These are phyloP conservation scores for Bembecia ichneumoniformis DNA, from an alignment of 2,888 invertebrate genomes.

Conservation along the genomic window DNA sequence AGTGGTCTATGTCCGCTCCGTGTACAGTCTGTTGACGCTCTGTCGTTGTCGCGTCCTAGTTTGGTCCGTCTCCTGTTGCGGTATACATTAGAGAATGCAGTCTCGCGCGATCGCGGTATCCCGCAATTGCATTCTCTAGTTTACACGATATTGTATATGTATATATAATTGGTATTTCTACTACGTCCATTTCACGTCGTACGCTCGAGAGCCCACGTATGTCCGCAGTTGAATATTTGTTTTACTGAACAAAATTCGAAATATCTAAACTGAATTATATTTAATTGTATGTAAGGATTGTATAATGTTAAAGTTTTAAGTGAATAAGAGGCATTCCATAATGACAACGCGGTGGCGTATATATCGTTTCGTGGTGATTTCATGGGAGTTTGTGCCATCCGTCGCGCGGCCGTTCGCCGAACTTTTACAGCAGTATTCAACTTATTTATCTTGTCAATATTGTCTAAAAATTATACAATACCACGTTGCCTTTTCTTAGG, in stretches of 20 bases:
- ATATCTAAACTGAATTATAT: conserved; percentile 27
- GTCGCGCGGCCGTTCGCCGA: conserved; percentile 21
- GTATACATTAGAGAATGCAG: too few species aligned
- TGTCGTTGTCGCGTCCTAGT: too few species aligned
- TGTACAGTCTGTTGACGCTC: too few species aligned
- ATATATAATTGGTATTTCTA: too few species aligned
- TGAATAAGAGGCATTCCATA: conserved; percentile 67
- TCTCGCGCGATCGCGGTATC: too few species aligned
- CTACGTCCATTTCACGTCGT: too few species aligned
- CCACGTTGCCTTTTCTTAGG: conserved; percentile 72
- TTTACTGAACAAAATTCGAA: conserved; percentile 44
- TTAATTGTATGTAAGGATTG: conserved; percentile 50
- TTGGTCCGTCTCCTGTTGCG: too few species aligned
- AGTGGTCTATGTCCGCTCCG: too few species aligned
- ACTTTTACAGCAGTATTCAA: conserved; percentile 25
- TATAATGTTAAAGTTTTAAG: conserved; percentile 55
- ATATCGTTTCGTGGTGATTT: conserved; percentile 38
- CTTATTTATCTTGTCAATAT: conserved; percentile 42
- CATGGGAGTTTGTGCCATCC: conserved; percentile 55
- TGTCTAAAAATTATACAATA: conserved; percentile 62
- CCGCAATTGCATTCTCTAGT: too few species aligned
- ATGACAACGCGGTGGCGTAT: conserved; percentile 59
- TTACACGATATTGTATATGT: too few species aligned
- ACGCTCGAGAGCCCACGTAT: too few species aligned
- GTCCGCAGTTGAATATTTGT: conserved; percentile 14